Evolutionary conservation across 2,888 invertebrate species (phyloP).

Genomic region (Geotrupes spiniger): DNA sequence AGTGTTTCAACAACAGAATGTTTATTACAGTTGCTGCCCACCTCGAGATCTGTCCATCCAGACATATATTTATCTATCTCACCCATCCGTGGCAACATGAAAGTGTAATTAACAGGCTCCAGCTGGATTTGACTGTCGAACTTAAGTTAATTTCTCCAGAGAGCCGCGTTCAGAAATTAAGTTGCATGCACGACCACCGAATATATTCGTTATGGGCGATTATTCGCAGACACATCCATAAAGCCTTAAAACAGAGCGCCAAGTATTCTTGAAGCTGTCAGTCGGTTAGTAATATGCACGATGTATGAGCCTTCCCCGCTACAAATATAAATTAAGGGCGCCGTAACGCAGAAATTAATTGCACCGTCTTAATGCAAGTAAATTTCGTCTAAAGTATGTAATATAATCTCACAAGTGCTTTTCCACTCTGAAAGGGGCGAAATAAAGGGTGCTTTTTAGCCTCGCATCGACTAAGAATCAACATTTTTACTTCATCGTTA

Average conservation of each 20-base stretch:
- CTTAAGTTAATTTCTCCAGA: slow-evolving; percentile 47
- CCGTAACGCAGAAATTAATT: slow-evolving; percentile 39
- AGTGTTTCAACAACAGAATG: slow-evolving; percentile 23
- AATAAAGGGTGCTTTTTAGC: slow-evolving; percentile 6
- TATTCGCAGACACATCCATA: slow-evolving; percentile 13
- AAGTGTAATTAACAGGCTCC: slow-evolving; percentile 39
- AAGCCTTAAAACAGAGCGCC: slow-evolving; percentile 22
- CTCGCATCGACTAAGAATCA: slow-evolving; percentile 2
- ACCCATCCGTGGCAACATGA: slow-evolving; percentile 32
- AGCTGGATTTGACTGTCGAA: slow-evolving; percentile 38
- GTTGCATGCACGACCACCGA: slow-evolving; percentile 30
- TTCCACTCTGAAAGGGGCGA: slow-evolving; percentile 5
- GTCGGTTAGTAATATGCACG: slow-evolving; percentile 26
- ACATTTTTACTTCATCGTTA: slow-evolving; percentile 7
- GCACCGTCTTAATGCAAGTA: slow-evolving; percentile 38
- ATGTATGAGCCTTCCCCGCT: slow-evolving; percentile 19
- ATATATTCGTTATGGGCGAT: slow-evolving; percentile 33
- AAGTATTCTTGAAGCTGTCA: slow-evolving; percentile 30
- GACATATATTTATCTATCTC: slow-evolving; percentile 32
- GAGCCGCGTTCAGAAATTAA: slow-evolving; percentile 34
- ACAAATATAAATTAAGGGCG: slow-evolving; percentile 37
- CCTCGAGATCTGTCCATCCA: slow-evolving; percentile 26
- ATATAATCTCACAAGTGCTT: slow-evolving; percentile 35
- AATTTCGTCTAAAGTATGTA: slow-evolving; percentile 40
- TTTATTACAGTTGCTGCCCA: slow-evolving; percentile 23